Conservation (phyloP, 1,140 invertebrate genomes). For the Cepaea nemoralis region DNA sequence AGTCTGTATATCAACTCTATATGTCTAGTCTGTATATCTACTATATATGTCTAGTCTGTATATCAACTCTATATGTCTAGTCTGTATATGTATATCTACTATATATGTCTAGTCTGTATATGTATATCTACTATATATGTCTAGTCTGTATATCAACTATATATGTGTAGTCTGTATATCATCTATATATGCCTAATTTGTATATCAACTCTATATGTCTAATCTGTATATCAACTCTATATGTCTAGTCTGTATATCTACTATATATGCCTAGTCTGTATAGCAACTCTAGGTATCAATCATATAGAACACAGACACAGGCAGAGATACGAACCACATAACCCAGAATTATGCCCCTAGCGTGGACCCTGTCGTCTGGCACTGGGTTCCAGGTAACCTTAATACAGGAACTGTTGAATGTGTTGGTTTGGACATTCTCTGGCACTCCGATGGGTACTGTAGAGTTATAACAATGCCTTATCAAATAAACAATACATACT, state of each 20-base stretch:
- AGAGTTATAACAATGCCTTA: neutral
- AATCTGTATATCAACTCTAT: neutral
- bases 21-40: no score
- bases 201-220: neutral
- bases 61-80: no score
- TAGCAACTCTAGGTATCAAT: neutral
- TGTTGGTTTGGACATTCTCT: constrained; percentile 81
- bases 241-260: no score
- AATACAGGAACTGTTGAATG: constrained; percentile 91
- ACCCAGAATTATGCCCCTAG: constrained; percentile 91
- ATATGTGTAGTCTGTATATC: no score
- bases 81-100: no score
- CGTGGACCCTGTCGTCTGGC: constrained; percentile 84
- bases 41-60: no score
- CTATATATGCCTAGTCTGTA: neutral
- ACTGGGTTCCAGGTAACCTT: constrained; percentile 92
- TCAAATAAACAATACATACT: no score
- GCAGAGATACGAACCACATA: constrained; percentile 79
- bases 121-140: no score
- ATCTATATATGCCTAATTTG: neutral
- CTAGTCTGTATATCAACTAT: no score
- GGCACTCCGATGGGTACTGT: constrained; percentile 30
- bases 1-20: no score
- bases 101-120: no score
- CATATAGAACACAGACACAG: neutral